A percentile compares a stretch with the other conserved stretches of the same genome.
Evolutionary conservation across 64 coral and sea anemone genomes (phyloP).

Genomic region (Acropora tenuis): DNA sequence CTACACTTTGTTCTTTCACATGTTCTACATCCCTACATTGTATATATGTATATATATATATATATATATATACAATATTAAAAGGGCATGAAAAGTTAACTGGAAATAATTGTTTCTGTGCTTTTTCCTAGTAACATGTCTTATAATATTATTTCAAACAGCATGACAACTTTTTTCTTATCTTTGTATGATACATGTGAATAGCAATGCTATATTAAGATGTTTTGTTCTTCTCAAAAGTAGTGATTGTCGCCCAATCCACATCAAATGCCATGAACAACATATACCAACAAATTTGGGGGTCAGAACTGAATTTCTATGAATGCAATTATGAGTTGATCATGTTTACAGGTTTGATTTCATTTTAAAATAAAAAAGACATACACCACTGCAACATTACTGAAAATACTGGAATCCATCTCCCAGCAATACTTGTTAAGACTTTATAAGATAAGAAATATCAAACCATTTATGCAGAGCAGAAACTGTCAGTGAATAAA

Average conservation of each 20-base stretch:
- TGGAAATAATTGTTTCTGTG: slow-evolving; percentile 14
- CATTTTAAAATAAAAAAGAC: neutral
- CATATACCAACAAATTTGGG: neutral
- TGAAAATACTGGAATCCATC: slow-evolving; percentile 10
- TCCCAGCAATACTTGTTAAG: neutral
- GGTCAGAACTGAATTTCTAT: neutral
- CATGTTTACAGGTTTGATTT: neutral
- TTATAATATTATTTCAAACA: slow-evolving; percentile 15
- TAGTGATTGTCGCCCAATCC: neutral
- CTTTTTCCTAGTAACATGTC: slow-evolving; percentile 8
- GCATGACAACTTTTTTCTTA: slow-evolving; percentile 25
- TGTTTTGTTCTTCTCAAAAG: slow-evolving; percentile 1
- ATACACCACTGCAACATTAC: neutral
- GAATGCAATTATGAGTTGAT: slow-evolving; percentile 15
- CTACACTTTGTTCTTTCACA: too few species aligned
- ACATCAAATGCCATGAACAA: neutral
- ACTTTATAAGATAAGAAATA: neutral
- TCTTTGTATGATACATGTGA: slow-evolving; percentile 9
- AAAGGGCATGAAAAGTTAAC: neutral
- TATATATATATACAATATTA: neutral
- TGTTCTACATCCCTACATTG: too few species aligned
- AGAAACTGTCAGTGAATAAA: neutral
- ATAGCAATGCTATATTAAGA: neutral
- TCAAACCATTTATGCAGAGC: neutral
- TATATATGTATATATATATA: too few species aligned